Evolutionary conservation across 92 coral and sea anemone genomes (phyloP).

Genomic region (Meandrina meandrites): DNA sequence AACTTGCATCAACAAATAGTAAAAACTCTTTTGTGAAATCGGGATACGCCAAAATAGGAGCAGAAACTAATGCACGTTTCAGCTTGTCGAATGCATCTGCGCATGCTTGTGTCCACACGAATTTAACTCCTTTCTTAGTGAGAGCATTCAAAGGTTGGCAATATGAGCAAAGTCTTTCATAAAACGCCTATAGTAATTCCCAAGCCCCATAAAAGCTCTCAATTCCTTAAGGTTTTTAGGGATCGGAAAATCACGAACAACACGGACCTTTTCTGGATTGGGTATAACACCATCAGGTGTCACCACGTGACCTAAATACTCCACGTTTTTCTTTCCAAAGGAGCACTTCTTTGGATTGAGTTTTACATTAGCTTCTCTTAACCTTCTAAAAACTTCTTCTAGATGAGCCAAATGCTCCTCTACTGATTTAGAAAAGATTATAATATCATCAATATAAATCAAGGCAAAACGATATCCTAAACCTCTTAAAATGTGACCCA

Average conservation of each 20-base stretch:
- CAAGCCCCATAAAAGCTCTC: too few relatives aligned
- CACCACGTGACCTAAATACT: not conserved
- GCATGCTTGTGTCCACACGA: constrained; percentile 27
- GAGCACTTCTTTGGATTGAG: constrained; percentile 66
- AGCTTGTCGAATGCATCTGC: constrained; percentile 24
- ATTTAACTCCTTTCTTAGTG: constrained; percentile 16
- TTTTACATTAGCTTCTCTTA: constrained; percentile 56
- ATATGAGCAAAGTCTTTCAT: constrained; percentile 20
- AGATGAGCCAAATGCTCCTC: constrained; percentile 44
- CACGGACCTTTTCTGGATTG: too few relatives aligned
- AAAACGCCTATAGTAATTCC: too few relatives aligned
- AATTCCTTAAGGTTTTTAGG: too few relatives aligned
- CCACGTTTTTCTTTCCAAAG: constrained; percentile 16
- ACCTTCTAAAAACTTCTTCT: constrained; percentile 46
- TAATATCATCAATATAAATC: constrained; percentile 30
- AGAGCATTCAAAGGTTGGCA: constrained; percentile 14
- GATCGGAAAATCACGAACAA: too few relatives aligned
- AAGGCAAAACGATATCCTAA: not conserved
- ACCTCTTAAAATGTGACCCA: too few relatives aligned
- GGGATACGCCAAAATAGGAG: too few relatives aligned
- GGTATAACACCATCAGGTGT: too few relatives aligned
- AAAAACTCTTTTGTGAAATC: too few relatives aligned
- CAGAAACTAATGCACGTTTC: constrained; percentile 27
- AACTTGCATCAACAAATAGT: too few relatives aligned
- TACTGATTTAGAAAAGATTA: constrained; percentile 20